Evolutionary conservation across 2,797 vertebrate genomes (phyloP).

Genomic region (Chelon labrosus): DNA sequence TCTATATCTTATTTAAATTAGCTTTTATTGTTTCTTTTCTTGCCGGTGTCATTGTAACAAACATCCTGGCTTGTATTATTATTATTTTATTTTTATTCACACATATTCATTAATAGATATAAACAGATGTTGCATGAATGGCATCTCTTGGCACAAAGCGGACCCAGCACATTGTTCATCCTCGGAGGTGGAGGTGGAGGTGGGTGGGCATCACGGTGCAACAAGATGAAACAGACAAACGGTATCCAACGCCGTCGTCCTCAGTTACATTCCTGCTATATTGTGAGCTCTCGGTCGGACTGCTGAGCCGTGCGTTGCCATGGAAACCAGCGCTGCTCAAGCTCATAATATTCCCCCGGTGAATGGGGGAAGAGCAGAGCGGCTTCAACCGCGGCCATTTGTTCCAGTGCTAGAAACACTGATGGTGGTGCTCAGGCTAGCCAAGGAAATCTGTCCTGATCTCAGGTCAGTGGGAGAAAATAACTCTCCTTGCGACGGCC

Average conservation of each 20-base stretch:
- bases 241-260: constrained; percentile 67
- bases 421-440: constrained; percentile 46
- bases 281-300: constrained; percentile 80
- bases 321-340: constrained; percentile 89
- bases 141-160: constrained; percentile 49
- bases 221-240: constrained; percentile 61
- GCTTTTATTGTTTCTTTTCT: constrained; percentile 1
- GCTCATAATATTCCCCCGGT: constrained; percentile 89
- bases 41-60: constrained; percentile 4
- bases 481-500: not conserved
- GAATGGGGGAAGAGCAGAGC: constrained; percentile 83
- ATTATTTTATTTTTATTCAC: constrained; percentile 31
- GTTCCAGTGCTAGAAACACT: constrained; percentile 75
- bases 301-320: constrained; percentile 88
- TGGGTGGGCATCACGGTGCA: constrained; percentile 17
- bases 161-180: constrained; percentile 51
- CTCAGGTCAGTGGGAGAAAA: constrained; percentile 13
- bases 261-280: constrained; percentile 84
- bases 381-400: constrained; percentile 79
- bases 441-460: constrained; percentile 23
- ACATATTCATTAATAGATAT: constrained; percentile 24
- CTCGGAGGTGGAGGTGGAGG: not conserved
- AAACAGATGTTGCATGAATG: constrained; percentile 61
- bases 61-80: constrained; percentile 18
- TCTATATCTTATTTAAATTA: not conserved